Percentiles rank a stretch among this genome's conserved stretches.
These are phyloP conservation scores for Synanthedon myopaeformis DNA, from an alignment of 2,888 invertebrate genomes.

Conservation along the genomic window DNA sequence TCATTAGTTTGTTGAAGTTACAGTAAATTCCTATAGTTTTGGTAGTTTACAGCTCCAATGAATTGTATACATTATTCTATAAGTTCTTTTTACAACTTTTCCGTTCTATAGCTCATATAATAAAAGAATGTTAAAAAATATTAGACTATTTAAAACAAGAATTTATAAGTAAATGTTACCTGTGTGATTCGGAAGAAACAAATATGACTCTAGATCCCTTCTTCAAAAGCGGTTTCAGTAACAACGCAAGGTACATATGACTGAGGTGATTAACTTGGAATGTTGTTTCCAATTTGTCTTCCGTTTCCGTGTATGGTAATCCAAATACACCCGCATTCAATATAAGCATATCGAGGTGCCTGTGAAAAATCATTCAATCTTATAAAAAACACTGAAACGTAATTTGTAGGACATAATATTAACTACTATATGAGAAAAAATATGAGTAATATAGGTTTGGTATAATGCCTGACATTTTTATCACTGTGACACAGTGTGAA, in stretches of 20 bases:
- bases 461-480: too few species aligned
- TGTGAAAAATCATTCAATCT: constrained; percentile 29
- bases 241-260: constrained; percentile 82
- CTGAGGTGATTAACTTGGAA: constrained; percentile 91
- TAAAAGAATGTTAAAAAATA: neutral
- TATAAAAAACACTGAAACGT: too few species aligned
- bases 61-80: too few species aligned
- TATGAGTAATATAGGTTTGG: too few species aligned
- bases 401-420: too few species aligned
- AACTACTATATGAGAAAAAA: too few species aligned
- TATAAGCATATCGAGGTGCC: constrained; percentile 79
- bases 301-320: constrained; percentile 76
- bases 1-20: neutral
- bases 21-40: neutral
- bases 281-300: constrained; percentile 80
- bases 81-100: too few species aligned
- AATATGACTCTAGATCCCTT: constrained; percentile 82
- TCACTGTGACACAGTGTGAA: too few species aligned
- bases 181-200: constrained; percentile 91
- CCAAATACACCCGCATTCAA: constrained; percentile 88
- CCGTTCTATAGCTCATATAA: too few species aligned
- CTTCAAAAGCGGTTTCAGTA: constrained; percentile 77
- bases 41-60: too few species aligned
- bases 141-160: neutral
- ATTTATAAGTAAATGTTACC: constrained; percentile 52